Base-by-base conservation (phyloP, 2,797 vertebrate genomes). In the Artibeus lituratus region DNA sequence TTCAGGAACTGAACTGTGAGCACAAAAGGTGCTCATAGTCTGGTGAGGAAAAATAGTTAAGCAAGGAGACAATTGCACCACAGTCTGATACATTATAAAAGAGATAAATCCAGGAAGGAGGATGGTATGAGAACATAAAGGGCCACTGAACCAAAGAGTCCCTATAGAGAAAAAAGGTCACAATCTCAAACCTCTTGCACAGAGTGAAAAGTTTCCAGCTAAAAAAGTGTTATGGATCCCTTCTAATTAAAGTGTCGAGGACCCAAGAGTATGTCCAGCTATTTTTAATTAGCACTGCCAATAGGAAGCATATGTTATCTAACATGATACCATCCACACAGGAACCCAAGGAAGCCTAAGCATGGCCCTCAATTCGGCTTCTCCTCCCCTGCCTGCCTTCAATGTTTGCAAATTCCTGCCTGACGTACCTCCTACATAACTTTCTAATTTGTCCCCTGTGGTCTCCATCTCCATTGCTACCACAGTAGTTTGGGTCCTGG, bases 231-330 rank as follows among this genome's bases (percentile, higher is more conserved):
- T 55, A 32, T 42, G 37, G 10, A 70, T 49, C 32, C 8, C 9
- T 89, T 84, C 47, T 90, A 59, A 51, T 92, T 95, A 85, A 88
- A 53, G 24, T 22, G 32, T 8, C 35, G 51, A 87, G 51, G 42
- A 92, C 72, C 24, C 70, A 87, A 51, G 42, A 59, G 10, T 77
- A 26, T 65, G 44, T 39, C 32, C 83, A 72, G 55, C 21, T 70
- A 90, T 92, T 83, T 96, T 81, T 92, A 89, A 96, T 92, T 89
- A 92, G 74, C 51, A n/a, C 57, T 91, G 65, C 19, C 70, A 35
- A 39, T 5, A 89, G 78, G 81, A 85, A 76, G 35, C 37, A 15
- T 29, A 26, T 32, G 42, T 80, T 92, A 92, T 83, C 72, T 78
- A 39, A 19, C 7, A 29, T 15, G 84, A 92, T 21, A 42, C 42